Evolutionary conservation across 2,797 vertebrate species (phyloP).

Genomic region (Gouania willdenowi): DNA sequence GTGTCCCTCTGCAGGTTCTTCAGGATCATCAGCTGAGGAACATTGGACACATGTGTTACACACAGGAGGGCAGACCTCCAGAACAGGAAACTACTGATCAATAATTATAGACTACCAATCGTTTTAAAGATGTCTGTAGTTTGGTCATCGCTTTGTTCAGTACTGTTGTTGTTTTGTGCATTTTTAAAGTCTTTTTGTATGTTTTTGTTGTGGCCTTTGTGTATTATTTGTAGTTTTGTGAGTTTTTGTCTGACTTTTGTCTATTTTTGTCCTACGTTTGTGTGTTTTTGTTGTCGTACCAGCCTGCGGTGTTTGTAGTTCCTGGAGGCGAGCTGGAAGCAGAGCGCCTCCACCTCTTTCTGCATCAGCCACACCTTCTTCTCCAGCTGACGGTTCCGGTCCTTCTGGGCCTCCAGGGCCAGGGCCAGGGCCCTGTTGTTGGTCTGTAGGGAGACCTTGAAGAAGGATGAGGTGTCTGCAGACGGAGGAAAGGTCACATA

Average conservation of each 20-base stretch:
- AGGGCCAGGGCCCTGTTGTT: slow-evolving; percentile 77
- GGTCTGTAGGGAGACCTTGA: slow-evolving; percentile 74
- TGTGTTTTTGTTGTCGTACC: no score
- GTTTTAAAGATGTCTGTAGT: no score
- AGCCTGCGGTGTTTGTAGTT: slow-evolving; percentile 72
- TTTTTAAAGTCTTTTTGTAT: no score
- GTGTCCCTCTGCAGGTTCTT: slow-evolving; percentile 50
- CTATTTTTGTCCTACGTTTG: no score
- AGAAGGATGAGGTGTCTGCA: slow-evolving; percentile 74
- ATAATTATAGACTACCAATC: no score
- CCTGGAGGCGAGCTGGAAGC: slow-evolving; percentile 65
- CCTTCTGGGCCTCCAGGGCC: slow-evolving; percentile 64
- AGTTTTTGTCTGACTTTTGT: no score
- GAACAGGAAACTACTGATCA: no score
- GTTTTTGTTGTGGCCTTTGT: no score
- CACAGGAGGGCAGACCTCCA: background rate
- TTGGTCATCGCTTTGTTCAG: no score
- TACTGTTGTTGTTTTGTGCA: no score
- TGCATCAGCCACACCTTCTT: slow-evolving; percentile 50
- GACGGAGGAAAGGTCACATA: background rate
- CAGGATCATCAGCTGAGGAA: slow-evolving; percentile 56
- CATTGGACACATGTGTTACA: slow-evolving; percentile 15
- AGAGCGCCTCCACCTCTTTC: slow-evolving; percentile 54
- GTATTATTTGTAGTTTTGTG: no score
- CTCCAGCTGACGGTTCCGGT: slow-evolving; percentile 59